These are phyloP conservation scores for Schizotus pectinicornis DNA, from an alignment of 2,888 invertebrate species.

Conservation along the genomic window DNA sequence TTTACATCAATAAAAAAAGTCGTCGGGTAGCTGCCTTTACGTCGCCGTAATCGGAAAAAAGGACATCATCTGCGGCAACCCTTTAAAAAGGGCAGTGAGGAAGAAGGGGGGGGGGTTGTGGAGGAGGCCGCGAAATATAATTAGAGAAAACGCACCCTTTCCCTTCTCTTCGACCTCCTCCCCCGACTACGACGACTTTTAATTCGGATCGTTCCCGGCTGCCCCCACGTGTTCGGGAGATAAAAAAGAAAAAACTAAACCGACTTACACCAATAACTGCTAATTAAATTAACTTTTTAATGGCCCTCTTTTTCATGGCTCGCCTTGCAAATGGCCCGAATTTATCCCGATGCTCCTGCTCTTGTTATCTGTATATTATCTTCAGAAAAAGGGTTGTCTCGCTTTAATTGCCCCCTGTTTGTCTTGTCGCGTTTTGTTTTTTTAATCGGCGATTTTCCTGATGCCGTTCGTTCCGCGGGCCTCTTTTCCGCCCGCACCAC, in stretches of 20 bases:
- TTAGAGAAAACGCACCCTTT: not conserved
- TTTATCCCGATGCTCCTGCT: conserved; percentile 46
- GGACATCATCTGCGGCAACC: not conserved
- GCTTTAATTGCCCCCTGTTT: conserved; percentile 51
- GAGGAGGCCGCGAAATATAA: conserved; percentile 26
- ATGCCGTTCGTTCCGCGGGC: too few species aligned
- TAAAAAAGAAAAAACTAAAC: conserved; percentile 44
- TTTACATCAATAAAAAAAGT: conserved; percentile 44
- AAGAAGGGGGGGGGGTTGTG: not conserved
- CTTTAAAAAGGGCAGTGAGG: not conserved
- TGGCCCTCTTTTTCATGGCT: conserved; percentile 47
- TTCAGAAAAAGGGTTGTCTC: conserved; percentile 50
- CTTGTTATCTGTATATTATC: conserved; percentile 52
- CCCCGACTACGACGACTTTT: conserved; percentile 3
- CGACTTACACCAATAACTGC: conserved; percentile 55
- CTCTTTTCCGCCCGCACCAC: not conserved
- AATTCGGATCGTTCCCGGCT: conserved; percentile 21
- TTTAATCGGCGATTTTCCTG: conserved; percentile 48
- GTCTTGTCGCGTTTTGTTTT: conserved; percentile 47
- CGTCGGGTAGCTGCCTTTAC: conserved; percentile 9
- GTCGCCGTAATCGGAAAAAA: not conserved
- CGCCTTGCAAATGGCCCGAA: conserved; percentile 44
- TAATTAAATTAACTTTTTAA: conserved; percentile 57
- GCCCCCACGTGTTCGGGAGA: conserved; percentile 38
- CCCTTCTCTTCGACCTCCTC: conserved; percentile 4